A percentile compares a stretch with the other conserved stretches of the same genome.
Conservation (phyloP, 2,113 vertebrate species). For the Rhineura floridana region DNA sequence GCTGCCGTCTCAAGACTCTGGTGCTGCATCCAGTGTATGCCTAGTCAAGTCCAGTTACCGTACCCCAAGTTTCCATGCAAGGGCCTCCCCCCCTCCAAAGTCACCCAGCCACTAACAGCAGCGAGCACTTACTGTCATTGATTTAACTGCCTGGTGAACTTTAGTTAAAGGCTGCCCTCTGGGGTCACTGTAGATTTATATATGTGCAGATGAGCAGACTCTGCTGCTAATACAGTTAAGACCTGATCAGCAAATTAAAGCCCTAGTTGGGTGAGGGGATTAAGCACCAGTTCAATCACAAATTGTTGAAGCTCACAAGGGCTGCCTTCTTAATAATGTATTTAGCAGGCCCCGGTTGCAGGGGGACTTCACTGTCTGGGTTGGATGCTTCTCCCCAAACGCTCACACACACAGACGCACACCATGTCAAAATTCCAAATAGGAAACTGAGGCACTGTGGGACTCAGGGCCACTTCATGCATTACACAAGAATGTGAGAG, state of each 20-base stretch:
- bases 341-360: background rate
- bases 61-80: constrained; percentile 18
- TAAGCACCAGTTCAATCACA: constrained; percentile 29
- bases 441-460: background rate
- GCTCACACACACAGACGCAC: background rate
- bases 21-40: constrained; percentile 18
- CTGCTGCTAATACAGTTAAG: constrained; percentile 57
- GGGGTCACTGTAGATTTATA: constrained; percentile 52
- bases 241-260: constrained; percentile 63
- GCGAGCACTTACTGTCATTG: constrained; percentile 50
- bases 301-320: constrained; percentile 16
- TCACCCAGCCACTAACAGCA: constrained; percentile 42
- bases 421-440: background rate
- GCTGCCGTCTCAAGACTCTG: background rate
- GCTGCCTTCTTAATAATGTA: background rate
- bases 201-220: constrained; percentile 41
- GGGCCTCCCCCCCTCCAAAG: constrained; percentile 37
- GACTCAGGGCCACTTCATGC: background rate
- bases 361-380: no score
- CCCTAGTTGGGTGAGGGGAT: constrained; percentile 14
- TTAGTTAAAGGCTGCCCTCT: constrained; percentile 48
- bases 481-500: background rate
- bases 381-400: background rate
- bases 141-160: constrained; percentile 39
- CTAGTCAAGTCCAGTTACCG: constrained; percentile 22